A percentile compares a stretch with the other conserved stretches of the same genome.
phyloP scores from a whole-genome alignment of 2,888 invertebrate species.

The Dynastes maya region DNA sequence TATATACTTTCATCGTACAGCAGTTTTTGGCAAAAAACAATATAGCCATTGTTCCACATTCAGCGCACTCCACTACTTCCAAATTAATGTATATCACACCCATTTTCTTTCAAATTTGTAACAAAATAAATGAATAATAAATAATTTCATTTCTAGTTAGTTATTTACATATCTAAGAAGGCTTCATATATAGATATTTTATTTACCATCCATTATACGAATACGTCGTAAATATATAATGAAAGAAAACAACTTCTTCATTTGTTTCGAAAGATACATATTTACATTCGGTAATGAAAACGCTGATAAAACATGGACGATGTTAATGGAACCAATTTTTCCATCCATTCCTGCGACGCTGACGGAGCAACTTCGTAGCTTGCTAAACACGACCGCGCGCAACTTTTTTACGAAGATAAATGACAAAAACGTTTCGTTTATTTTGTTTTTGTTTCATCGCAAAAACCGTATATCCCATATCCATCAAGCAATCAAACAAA shows the following conservation, averaged over 20 bases:
- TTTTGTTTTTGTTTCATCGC: slow-evolving; percentile 9
- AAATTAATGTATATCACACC: too few species aligned
- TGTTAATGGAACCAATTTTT: slow-evolving; percentile 22
- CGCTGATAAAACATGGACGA: not conserved
- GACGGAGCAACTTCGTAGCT: not conserved
- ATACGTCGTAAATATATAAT: not conserved
- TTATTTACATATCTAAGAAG: too few species aligned
- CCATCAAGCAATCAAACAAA: not conserved
- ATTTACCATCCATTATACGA: not conserved
- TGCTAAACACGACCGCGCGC: not conserved
- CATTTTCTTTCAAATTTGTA: too few species aligned
- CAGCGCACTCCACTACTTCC: too few species aligned
- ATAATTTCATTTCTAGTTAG: too few species aligned
- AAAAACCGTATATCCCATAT: not conserved
- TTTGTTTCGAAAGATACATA: slow-evolving; percentile 13
- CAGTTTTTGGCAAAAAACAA: too few species aligned
- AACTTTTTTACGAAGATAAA: slow-evolving; percentile 17
- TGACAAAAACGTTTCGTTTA: not conserved
- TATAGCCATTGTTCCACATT: too few species aligned
- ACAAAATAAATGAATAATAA: too few species aligned
- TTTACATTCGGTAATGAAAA: slow-evolving; percentile 17
- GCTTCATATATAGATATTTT: too few species aligned
- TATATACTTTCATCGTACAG: too few species aligned
- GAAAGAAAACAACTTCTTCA: not conserved
- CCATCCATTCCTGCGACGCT: not conserved